phyloP scores from a whole-genome alignment of 2,888 invertebrate species.

The Eilema caniola region DNA sequence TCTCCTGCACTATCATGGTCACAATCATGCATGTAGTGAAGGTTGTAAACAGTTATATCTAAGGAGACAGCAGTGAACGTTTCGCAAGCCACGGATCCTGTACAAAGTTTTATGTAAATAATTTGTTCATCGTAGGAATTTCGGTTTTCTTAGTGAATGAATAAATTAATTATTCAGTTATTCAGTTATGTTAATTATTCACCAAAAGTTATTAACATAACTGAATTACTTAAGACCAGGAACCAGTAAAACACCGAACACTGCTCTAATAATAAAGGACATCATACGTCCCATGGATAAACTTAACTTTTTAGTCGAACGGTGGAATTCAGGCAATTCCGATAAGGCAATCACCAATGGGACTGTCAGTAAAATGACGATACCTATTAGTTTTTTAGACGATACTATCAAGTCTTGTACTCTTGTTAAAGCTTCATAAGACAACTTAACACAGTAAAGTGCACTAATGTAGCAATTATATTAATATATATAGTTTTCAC shows the following conservation, averaged over 20 bases:
- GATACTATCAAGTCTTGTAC: background rate
- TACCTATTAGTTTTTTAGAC: background rate
- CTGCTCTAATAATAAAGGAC: background rate
- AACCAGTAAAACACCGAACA: background rate
- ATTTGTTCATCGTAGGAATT: background rate
- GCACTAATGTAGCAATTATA: background rate
- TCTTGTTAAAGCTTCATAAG: background rate
- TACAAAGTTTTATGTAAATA: background rate
- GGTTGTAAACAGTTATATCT: background rate
- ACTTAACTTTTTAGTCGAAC: too few relatives aligned
- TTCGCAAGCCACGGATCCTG: background rate
- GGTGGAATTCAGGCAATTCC: too few relatives aligned
- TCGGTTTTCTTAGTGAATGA: background rate
- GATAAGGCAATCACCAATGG: too few relatives aligned
- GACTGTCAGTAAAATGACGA: background rate
- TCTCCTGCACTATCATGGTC: background rate
- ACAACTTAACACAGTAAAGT: background rate
- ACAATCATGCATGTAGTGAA: background rate
- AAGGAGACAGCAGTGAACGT: background rate
- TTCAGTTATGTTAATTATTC: background rate
- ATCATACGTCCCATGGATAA: too few relatives aligned
- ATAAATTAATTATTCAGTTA: background rate
- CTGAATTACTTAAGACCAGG: background rate
- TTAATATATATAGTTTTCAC: slow-evolving; percentile 54
- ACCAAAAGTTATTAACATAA: background rate